Conservation (phyloP, 2,113 vertebrate genomes). For the Opisthocomus hoazin region DNA sequence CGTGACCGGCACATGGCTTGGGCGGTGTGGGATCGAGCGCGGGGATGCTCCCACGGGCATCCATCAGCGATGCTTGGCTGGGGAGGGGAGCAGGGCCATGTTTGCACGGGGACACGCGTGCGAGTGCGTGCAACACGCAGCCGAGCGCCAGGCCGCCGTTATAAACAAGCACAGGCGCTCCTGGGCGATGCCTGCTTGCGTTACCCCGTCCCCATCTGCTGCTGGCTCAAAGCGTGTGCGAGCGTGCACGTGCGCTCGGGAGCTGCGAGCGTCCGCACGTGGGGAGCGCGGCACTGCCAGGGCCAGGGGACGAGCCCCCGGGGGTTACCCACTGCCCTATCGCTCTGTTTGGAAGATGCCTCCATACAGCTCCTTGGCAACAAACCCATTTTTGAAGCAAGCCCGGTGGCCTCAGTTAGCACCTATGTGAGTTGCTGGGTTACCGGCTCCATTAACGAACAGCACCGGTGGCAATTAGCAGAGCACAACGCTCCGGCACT, state of each 20-base stretch:
- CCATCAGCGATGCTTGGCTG: accelerated
- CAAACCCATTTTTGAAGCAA: constrained; percentile 5
- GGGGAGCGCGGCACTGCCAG: neutral
- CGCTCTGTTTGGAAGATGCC: constrained; percentile 44
- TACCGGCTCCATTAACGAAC: neutral
- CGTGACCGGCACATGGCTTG: accelerated
- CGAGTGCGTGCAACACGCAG: neutral
- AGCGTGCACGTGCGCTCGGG: accelerated
- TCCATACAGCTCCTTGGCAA: constrained; percentile 53
- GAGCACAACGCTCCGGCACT: neutral
- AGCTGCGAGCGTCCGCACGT: neutral
- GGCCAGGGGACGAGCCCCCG: neutral
- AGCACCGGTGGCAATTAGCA: constrained; percentile 7
- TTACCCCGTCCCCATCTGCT: neutral
- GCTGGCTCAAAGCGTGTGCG: neutral
- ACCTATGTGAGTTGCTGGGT: constrained; percentile 26
- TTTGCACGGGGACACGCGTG: neutral
- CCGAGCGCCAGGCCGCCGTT: neutral
- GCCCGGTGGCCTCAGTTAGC: constrained; percentile 29
- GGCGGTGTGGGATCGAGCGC: accelerated
- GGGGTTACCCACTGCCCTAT: neutral
- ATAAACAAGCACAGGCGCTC: neutral
- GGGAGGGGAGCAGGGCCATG: neutral
- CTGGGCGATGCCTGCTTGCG: neutral
- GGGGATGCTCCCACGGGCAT: neutral